Evolutionary conservation across 2,113 vertebrate genomes (phyloP), one percentile per base, ranked within the genome.

Genomic region (Pipra filicauda): DNA sequence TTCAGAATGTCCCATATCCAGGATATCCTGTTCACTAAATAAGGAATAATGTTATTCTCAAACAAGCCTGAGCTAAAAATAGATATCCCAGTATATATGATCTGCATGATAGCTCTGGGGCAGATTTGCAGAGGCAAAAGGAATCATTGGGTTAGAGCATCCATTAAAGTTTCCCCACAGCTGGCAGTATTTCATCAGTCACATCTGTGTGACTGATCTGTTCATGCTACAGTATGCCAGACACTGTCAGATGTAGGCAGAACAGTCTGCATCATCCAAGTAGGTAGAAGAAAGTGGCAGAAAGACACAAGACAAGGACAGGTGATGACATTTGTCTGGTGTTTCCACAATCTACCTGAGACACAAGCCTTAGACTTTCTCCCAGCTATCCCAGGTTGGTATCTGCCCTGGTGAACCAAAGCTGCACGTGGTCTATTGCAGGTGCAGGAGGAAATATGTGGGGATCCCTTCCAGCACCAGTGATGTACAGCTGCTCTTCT

Each of bases 1-100:
- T 89, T 65, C 76, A 81, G 65, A 94, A 91, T 41, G 52, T 61
- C 83, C 73, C 83, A 55, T 59, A 66, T 88, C 51, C 92, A 95
- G 94, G 96, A 95, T 84, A 95, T 95, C 91, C 93, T 91, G 80
- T 51, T 86, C 35, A 41, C 65, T 95, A 91, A 89, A 75, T 92
- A 76, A 91, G 43, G 65, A 92, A 81, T 67, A 86, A 83, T 24
- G 48, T 85, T 87, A 67, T 35, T 77, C 23, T 88, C 48, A 49
- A 64, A 33, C 26, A 46, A 82, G 51, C n/a, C 48, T 35, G 39
- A 84, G 61, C 89, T 91, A 95, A 87, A 95, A 97, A 91, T 70
- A 88, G n/a, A 17, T 30, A 65, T 21, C 24, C 51, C 55, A 33
- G 61, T 30, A 11, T 43, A 54, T 19, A 52, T 0, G 3, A 43